These are phyloP conservation scores for Conops quadrifasciatus DNA, from an alignment of 2,888 invertebrate genomes.

Conservation along the genomic window DNA sequence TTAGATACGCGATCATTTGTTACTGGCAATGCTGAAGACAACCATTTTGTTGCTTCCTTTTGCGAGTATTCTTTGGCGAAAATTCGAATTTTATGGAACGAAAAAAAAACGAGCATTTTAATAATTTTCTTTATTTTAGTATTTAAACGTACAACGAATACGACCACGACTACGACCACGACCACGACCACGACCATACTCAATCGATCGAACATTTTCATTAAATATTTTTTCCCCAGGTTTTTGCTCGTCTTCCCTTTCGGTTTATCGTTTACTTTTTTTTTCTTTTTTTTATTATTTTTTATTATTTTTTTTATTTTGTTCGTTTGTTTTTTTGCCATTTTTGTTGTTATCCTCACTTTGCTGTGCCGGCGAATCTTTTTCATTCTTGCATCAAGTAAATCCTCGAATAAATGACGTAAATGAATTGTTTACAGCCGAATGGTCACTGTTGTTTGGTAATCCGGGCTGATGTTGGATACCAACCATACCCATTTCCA, in stretches of 20 bases:
- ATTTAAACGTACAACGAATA: too few species aligned
- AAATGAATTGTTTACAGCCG: slow-evolving; percentile 44
- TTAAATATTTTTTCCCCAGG: too few species aligned
- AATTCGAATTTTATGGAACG: background rate
- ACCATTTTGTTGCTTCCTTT: too few species aligned
- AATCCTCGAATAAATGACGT: slow-evolving; percentile 42
- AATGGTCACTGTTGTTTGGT: slow-evolving; percentile 42
- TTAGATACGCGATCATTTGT: too few species aligned
- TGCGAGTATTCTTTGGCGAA: too few species aligned
- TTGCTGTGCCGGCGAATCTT: slow-evolving; percentile 27
- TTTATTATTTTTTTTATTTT: background rate
- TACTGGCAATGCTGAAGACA: too few species aligned
- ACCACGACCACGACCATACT: too few species aligned
- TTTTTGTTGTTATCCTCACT: background rate
- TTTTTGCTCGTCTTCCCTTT: background rate
- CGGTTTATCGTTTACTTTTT: background rate
- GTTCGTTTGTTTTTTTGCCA: background rate
- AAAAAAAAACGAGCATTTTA: too few species aligned
- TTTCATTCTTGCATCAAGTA: slow-evolving; percentile 35
- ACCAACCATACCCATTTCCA: background rate
- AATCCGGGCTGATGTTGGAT: slow-evolving; percentile 33
- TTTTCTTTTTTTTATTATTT: background rate
- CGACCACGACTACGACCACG: too few species aligned
- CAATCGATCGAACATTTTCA: too few species aligned
- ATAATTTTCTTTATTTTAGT: too few species aligned